Evolutionary conservation across 2,797 vertebrate species (phyloP).

Genomic region (Epinephelus coioides): DNA sequence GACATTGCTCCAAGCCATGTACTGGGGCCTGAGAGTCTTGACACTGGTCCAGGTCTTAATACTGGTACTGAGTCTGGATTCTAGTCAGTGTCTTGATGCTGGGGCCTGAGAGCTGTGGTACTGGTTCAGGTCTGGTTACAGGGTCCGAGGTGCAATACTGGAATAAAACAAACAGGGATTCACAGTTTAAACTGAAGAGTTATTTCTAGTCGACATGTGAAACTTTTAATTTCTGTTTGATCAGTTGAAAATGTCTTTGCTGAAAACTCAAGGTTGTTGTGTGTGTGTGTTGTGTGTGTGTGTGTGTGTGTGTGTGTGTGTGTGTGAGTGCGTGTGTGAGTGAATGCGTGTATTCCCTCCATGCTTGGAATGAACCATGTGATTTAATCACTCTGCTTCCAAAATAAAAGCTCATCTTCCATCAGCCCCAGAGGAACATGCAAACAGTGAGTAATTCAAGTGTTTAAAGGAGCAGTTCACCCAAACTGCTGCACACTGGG

Average conservation of each 20-base stretch:
- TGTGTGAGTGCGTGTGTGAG: background rate
- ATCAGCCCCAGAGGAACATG: background rate
- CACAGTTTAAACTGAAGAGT: constrained; percentile 14
- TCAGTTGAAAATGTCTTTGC: background rate
- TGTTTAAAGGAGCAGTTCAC: constrained; percentile 32
- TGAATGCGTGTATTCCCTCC: constrained; percentile 1
- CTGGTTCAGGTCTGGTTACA: too few relatives aligned
- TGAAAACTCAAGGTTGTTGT: constrained; percentile 33
- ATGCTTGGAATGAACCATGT: constrained; percentile 9
- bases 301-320: constrained; percentile 11
- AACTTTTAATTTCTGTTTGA: constrained; percentile 16
- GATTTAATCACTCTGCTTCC: constrained; percentile 19
- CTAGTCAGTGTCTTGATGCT: too few relatives aligned
- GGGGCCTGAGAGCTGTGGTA: too few relatives aligned
- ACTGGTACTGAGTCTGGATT: too few relatives aligned
- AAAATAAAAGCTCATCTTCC: constrained; percentile 47
- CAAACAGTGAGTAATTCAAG: constrained; percentile 12
- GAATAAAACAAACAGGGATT: constrained; percentile 24
- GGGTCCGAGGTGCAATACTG: constrained; percentile 7
- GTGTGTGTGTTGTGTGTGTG: constrained; percentile 5
- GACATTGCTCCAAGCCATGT: too few relatives aligned
- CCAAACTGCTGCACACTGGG: constrained; percentile 24
- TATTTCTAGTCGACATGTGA: constrained; percentile 6
- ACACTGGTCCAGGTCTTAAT: too few relatives aligned
- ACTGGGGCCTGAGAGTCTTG: background rate